Evolutionary conservation across 2,797 vertebrate genomes (phyloP).

Genomic region (Tenualosa thibaudeaui): DNA sequence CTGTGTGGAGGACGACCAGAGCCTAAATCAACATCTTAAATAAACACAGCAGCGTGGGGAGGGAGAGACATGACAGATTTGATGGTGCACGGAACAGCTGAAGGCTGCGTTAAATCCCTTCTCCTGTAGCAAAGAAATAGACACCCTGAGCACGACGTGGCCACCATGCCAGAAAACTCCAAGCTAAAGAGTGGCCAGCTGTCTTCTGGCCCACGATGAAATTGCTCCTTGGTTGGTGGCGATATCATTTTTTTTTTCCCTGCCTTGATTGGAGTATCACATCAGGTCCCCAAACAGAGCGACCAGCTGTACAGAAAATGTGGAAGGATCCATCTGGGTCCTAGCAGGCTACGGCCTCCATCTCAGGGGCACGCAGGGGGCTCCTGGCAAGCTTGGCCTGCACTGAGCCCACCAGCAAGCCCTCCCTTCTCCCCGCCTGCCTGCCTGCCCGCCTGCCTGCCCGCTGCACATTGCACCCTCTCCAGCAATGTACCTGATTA

Average conservation of each 20-base stretch:
- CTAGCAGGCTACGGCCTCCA: constrained; percentile 86
- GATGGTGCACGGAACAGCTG: constrained; percentile 74
- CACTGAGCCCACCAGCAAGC: constrained; percentile 62
- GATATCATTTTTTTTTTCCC: constrained; percentile 82
- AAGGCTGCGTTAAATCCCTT: constrained; percentile 76
- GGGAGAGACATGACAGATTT: constrained; percentile 65
- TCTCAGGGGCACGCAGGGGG: constrained; percentile 88
- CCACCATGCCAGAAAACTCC: constrained; percentile 80
- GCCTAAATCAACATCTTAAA: constrained; percentile 41
- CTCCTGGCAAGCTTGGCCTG: constrained; percentile 78
- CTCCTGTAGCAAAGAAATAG: constrained; percentile 76
- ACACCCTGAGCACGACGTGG: constrained; percentile 79
- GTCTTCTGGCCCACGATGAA: constrained; percentile 83
- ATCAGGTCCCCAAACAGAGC: constrained; percentile 94
- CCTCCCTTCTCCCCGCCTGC: constrained; percentile 46
- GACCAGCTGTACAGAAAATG: constrained; percentile 96
- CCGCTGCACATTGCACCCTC: constrained; percentile 50
- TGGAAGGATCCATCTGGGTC: constrained; percentile 89
- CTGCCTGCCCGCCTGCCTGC: constrained; percentile 49
- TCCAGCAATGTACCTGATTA: constrained; percentile 69
- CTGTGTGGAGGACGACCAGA: constrained; percentile 13
- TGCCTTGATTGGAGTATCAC: constrained; percentile 89
- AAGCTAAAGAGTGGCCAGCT: constrained; percentile 84
- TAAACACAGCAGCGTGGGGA: constrained; percentile 37
- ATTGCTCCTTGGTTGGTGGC: constrained; percentile 82